A percentile compares a stretch with the other conserved stretches of the same genome.
These are phyloP conservation scores for Melangyna quadrimaculata DNA, from an alignment of 2,888 invertebrate species.

Conservation along the genomic window DNA sequence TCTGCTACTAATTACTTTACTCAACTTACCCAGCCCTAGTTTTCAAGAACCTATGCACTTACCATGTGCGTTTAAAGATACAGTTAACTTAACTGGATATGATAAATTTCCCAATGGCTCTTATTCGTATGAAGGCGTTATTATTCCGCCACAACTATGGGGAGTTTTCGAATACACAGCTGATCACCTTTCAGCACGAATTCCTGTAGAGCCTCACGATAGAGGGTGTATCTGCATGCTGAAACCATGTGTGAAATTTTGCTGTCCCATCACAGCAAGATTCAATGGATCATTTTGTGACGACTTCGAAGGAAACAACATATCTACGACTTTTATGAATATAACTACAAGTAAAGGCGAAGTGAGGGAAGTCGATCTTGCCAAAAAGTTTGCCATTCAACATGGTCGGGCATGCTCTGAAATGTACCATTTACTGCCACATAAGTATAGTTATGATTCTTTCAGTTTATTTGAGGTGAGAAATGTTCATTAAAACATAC, in stretches of 20 bases:
- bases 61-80: conserved; percentile 77
- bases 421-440: conserved; percentile 75
- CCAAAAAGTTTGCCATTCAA: conserved; percentile 74
- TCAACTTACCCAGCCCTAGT: neutral
- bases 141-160: conserved; percentile 76
- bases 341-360: conserved; percentile 74
- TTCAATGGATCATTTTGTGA: conserved; percentile 71
- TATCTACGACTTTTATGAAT: conserved; percentile 71
- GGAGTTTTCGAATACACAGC: conserved; percentile 77
- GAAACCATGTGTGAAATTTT: conserved; percentile 79
- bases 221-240: conserved; percentile 79
- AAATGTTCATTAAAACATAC: neutral
- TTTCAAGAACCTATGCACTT: conserved; percentile 48
- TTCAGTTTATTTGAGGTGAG: conserved; percentile 75
- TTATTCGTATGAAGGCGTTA: conserved; percentile 76
- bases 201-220: conserved; percentile 75
- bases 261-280: conserved; percentile 76
- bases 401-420: conserved; percentile 74
- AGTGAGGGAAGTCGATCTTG: conserved; percentile 71
- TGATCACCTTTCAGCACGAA: conserved; percentile 74
- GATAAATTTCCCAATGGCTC: conserved; percentile 76
- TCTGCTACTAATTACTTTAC: neutral
- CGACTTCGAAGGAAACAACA: conserved; percentile 9
- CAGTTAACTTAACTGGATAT: conserved; percentile 78
- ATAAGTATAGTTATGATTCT: conserved; percentile 72